Percentiles rank a stretch among this genome's conserved stretches.
These are phyloP conservation scores for Parnassius smintheus DNA, from an alignment of 2,888 invertebrate species.

Conservation along the genomic window DNA sequence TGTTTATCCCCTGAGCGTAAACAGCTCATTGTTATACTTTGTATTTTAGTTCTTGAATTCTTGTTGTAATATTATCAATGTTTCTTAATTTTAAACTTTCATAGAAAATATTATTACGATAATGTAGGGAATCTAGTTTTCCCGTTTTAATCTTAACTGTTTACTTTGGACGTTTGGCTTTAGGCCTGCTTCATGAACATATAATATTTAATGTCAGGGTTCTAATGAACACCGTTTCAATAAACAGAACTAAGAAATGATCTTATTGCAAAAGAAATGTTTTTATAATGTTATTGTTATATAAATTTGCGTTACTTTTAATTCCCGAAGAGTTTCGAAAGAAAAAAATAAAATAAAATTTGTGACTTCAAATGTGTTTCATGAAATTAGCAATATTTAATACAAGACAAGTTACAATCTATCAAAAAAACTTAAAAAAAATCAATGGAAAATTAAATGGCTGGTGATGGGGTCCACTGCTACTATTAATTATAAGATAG, in stretches of 20 bases:
- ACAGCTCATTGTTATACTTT: too few species aligned
- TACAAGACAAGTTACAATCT: too few species aligned
- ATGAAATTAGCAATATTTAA: too few species aligned
- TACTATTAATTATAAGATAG: too few species aligned
- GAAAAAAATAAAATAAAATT: background rate
- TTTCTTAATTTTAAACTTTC: background rate
- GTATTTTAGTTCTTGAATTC: too few species aligned
- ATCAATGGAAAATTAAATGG: too few species aligned
- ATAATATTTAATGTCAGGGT: conserved; percentile 19
- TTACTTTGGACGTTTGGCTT: conserved; percentile 8
- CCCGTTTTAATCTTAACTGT: background rate
- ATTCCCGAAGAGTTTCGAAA: background rate
- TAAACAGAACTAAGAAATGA: conserved; percentile 15
- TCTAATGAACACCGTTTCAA: conserved; percentile 16
- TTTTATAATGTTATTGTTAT: background rate
- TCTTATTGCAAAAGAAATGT: conserved; percentile 1
- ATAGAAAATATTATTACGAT: background rate
- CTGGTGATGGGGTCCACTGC: too few species aligned
- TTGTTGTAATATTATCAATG: too few species aligned
- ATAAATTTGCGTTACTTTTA: background rate
- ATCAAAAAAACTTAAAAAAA: too few species aligned
- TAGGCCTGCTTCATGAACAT: conserved; percentile 17
- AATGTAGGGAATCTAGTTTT: too few species aligned
- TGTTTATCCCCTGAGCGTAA: too few species aligned
- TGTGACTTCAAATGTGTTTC: too few species aligned